These are phyloP conservation scores for Therioaphis trifolii DNA, from an alignment of 2,888 invertebrate genomes.

Conservation along the genomic window DNA sequence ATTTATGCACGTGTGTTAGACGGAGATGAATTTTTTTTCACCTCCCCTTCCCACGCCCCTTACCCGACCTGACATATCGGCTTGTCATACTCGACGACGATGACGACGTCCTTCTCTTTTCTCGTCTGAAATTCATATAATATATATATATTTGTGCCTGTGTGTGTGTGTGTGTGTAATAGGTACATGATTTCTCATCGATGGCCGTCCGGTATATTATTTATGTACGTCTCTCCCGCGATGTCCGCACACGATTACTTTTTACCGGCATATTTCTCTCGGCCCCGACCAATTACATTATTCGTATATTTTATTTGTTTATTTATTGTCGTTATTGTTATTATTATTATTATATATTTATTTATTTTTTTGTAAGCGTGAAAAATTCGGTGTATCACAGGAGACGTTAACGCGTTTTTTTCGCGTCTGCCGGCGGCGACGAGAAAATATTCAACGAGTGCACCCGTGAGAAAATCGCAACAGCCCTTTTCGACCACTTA, in stretches of 20 bases:
- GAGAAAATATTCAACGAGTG: conserved; percentile 37
- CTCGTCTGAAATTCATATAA: not conserved
- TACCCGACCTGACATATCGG: not conserved
- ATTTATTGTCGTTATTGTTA: not conserved
- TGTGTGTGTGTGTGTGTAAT: not conserved
- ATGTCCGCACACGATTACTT: not conserved
- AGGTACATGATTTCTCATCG: conserved; percentile 25
- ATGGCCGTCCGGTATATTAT: conserved; percentile 22
- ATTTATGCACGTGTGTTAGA: not conserved
- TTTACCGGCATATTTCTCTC: conserved; percentile 18
- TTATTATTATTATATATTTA: not conserved
- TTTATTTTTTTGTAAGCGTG: conserved; percentile 27
- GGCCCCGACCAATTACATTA: conserved; percentile 18
- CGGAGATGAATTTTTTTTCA: not conserved
- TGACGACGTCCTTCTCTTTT: not conserved
- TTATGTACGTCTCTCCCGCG: not conserved
- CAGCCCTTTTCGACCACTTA: conserved; percentile 11
- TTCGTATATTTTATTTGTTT: conserved; percentile 6
- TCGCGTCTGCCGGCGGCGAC: conserved; percentile 23
- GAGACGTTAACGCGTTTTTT: conserved; percentile 53
- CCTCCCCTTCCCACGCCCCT: not conserved
- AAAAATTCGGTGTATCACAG: conserved; percentile 47
- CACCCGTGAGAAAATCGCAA: conserved; percentile 56
- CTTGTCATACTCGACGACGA: not conserved
- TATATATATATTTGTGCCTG: not conserved